These are phyloP conservation scores for Smithornis capensis DNA, from an alignment of 2,113 vertebrate species.

Conservation along the genomic window DNA sequence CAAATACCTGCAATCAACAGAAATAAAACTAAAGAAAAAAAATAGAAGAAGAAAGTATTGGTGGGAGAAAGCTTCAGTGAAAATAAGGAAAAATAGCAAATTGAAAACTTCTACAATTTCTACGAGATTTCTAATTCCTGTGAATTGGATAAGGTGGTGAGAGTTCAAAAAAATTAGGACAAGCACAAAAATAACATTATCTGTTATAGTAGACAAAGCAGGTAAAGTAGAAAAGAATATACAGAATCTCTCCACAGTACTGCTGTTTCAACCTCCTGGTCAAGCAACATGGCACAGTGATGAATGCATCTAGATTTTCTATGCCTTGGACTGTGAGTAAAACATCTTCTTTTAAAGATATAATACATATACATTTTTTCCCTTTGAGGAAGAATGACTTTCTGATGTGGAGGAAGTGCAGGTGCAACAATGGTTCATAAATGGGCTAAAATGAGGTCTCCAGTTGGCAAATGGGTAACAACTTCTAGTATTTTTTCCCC, in stretches of 20 bases:
- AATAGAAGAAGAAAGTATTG: neutral
- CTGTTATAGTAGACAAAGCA: neutral
- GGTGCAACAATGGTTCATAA: neutral
- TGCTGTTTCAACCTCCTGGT: neutral
- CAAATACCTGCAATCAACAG: neutral
- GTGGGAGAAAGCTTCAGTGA: neutral
- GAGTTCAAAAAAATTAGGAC: neutral
- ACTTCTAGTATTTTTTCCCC: neutral
- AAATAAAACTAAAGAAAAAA: neutral
- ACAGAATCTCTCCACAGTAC: neutral
- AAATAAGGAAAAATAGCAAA: neutral
- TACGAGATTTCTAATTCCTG: neutral
- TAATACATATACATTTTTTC: fast-evolving
- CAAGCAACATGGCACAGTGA: neutral
- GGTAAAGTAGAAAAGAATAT: neutral
- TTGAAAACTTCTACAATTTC: neutral
- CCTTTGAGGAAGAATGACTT: neutral
- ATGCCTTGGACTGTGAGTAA: neutral
- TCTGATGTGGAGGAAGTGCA: neutral
- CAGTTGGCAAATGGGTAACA: neutral
- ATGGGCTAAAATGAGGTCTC: neutral
- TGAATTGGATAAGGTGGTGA: neutral
- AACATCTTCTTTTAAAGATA: neutral
- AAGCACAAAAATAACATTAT: neutral
- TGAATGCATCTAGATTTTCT: neutral